Conservation (phyloP, 2,888 invertebrate species). For the Nycteola revayana region DNA sequence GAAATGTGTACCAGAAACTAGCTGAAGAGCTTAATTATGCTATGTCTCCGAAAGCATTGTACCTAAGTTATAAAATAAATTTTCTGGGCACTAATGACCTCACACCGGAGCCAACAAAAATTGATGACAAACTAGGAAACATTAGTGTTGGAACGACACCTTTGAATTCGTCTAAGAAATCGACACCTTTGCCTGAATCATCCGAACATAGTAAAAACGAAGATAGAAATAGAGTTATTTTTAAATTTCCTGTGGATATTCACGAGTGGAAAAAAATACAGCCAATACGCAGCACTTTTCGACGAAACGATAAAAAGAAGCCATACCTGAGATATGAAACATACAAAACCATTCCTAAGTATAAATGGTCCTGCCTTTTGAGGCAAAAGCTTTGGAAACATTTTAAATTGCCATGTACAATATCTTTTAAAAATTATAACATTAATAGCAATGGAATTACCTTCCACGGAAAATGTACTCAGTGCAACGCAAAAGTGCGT, state of each 20-base stretch:
- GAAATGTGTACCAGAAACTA: conserved; percentile 15
- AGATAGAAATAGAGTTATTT: conserved; percentile 12
- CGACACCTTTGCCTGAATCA: conserved; percentile 12
- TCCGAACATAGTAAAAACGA: conserved; percentile 10
- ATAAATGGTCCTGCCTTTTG: conserved; percentile 15
- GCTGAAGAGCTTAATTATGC: conserved; percentile 14
- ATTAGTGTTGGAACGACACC: conserved; percentile 15
- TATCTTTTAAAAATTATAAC: conserved; percentile 15
- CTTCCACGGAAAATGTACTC: conserved; percentile 15
- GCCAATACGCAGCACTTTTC: conserved; percentile 16
- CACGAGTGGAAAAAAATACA: conserved; percentile 17
- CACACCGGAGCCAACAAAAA: conserved; percentile 13
- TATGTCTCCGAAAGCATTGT: conserved; percentile 15
- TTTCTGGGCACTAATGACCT: conserved; percentile 14
- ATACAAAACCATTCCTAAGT: conserved; percentile 15
- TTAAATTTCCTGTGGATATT: conserved; percentile 15
- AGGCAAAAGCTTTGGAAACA: conserved; percentile 16
- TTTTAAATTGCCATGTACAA: conserved; percentile 15
- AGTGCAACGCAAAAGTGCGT: conserved; percentile 16
- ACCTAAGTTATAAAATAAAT: conserved; percentile 14
- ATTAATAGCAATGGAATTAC: conserved; percentile 16
- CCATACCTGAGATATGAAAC: conserved; percentile 13
- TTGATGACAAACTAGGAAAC: conserved; percentile 15
- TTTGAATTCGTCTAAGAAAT: conserved; percentile 14
- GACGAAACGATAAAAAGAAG: conserved; percentile 16